Conservation (phyloP, 2,113 vertebrate genomes). For the Progne subis region DNA sequence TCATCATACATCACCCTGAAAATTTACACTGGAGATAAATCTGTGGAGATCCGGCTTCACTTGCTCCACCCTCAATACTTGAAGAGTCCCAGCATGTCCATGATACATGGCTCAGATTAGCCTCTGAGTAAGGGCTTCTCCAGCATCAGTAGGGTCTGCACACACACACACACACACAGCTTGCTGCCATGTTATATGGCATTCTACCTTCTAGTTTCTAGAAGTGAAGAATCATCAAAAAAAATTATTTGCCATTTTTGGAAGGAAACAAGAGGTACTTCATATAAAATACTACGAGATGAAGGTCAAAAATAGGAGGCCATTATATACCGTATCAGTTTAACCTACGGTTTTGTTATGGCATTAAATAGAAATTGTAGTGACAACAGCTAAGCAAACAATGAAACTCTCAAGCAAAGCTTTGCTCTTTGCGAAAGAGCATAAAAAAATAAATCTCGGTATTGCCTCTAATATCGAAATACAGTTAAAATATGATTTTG, state of each 20-base stretch:
- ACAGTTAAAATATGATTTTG: neutral
- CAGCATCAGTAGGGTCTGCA: neutral
- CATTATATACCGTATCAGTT: neutral
- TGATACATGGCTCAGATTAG: neutral
- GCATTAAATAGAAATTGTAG: neutral
- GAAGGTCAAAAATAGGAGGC: neutral
- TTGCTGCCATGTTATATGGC: neutral
- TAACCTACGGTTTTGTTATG: neutral
- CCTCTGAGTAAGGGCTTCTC: neutral
- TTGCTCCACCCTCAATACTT: neutral
- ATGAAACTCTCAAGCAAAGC: neutral
- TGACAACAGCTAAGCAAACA: neutral
- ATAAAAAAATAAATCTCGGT: neutral
- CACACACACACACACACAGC: neutral
- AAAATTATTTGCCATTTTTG: neutral
- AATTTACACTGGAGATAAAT: neutral
- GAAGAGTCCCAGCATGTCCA: neutral
- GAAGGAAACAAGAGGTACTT: neutral
- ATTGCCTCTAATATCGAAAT: neutral
- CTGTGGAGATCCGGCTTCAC: neutral
- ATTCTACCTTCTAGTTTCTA: neutral
- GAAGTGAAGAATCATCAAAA: neutral
- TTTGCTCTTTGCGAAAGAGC: neutral
- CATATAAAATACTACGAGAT: neutral
- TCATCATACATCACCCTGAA: rapidly evolving